Conservation (phyloP, 53 echinoderm and acorn worm genomes). For the Holothuria scabra region DNA sequence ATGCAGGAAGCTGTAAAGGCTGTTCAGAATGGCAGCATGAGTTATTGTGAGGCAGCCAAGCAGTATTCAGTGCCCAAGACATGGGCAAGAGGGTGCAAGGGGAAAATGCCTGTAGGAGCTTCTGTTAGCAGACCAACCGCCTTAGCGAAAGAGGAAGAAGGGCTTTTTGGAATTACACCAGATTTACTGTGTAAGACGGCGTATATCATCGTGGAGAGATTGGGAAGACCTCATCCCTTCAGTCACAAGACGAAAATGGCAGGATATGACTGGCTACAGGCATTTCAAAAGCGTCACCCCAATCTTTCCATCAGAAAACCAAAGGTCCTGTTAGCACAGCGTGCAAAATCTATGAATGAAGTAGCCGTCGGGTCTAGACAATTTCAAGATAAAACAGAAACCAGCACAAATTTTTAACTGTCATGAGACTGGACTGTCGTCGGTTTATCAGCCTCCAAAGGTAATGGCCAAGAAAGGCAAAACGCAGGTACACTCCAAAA, state of each 20-base stretch:
- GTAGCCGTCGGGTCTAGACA: conserved; percentile 37
- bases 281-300: conserved; percentile 48
- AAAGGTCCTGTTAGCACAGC: conserved; percentile 59
- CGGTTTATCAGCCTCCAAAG: conserved; percentile 46
- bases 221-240: conserved; percentile 48
- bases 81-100: conserved; percentile 50
- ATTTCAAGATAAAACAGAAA: background rate
- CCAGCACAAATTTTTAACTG: conserved; percentile 50
- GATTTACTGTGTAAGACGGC: conserved; percentile 46
- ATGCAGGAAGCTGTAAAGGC: conserved; percentile 10
- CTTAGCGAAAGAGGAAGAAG: conserved; percentile 54
- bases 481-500: conserved; percentile 64
- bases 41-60: conserved; percentile 51
- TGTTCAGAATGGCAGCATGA: conserved; percentile 37
- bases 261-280: conserved; percentile 60
- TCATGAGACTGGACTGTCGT: conserved; percentile 50
- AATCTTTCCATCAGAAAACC: conserved; percentile 52
- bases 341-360: conserved; percentile 63
- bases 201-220: conserved; percentile 48
- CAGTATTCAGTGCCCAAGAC: conserved; percentile 47
- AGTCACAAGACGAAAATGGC: conserved; percentile 46
- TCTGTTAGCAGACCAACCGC: conserved; percentile 52
- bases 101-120: conserved; percentile 32
- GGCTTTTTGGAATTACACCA: conserved; percentile 61
- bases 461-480: conserved; percentile 48